Evolutionary conservation across 2,113 vertebrate species (phyloP).

Genomic region (Elephas maximus): DNA sequence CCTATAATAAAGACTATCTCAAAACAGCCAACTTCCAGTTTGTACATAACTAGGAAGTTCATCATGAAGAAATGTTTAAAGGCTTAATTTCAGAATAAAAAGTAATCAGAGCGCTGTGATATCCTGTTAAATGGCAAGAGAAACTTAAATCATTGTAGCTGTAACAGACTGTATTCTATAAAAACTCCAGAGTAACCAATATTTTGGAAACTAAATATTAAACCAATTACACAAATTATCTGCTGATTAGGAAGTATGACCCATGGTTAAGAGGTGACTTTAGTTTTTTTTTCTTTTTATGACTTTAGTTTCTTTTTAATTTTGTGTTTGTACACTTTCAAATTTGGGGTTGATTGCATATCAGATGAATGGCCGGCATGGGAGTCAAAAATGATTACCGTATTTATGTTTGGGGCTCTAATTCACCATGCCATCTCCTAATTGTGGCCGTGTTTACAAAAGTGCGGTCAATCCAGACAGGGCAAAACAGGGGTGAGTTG

Average conservation of each 20-base stretch:
- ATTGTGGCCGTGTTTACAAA: slow-evolving; percentile 23
- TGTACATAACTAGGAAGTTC: neutral
- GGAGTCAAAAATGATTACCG: neutral
- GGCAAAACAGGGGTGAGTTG: neutral
- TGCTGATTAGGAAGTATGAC: neutral
- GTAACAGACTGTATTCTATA: neutral
- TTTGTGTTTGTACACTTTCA: slow-evolving; percentile 26
- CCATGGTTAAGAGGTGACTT: neutral
- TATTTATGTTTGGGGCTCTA: neutral
- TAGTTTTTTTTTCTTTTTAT: neutral
- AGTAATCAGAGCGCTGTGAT: neutral
- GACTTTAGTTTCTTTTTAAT: slow-evolving; percentile 14
- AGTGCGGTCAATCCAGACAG: neutral
- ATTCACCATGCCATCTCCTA: neutral
- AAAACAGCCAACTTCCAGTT: slow-evolving; percentile 21
- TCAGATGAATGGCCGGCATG: neutral
- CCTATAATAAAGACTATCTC: neutral
- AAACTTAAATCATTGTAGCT: neutral
- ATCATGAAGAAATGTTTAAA: neutral
- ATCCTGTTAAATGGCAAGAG: neutral
- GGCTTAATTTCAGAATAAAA: slow-evolving; percentile 50
- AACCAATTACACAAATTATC: neutral
- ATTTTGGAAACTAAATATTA: slow-evolving; percentile 7
- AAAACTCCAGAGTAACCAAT: neutral
- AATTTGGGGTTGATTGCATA: slow-evolving; percentile 16